Conservation (phyloP, 2,113 vertebrate genomes). For the Lampris incognitus region DNA sequence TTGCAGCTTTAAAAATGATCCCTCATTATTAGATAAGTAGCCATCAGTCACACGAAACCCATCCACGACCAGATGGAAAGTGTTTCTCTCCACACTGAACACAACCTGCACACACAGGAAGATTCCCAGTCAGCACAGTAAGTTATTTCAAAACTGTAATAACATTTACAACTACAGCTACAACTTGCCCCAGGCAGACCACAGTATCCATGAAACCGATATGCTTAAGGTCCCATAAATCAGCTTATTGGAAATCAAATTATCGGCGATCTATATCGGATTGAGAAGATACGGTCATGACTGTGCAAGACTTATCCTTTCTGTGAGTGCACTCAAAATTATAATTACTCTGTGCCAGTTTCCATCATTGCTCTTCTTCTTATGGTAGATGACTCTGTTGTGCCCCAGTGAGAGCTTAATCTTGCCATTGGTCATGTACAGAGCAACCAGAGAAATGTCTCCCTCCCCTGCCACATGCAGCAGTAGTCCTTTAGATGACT, state of each 20-base stretch:
- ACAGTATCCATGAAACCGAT: too few relatives aligned
- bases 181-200: too few relatives aligned
- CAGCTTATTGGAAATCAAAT: neutral
- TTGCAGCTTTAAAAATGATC: conserved; percentile 67
- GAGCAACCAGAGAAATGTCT: conserved; percentile 75
- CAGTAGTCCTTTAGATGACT: conserved; percentile 82
- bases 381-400: conserved; percentile 81
- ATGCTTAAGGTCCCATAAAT: neutral
- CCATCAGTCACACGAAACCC: conserved; percentile 82
- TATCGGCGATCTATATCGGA: neutral
- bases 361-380: conserved; percentile 83
- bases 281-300: neutral
- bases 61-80: conserved; percentile 82
- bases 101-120: conserved; percentile 77
- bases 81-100: conserved; percentile 77
- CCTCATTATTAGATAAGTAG: conserved; percentile 59
- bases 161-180: neutral
- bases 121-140: neutral
- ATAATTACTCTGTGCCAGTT: conserved; percentile 88
- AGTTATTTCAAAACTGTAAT: neutral
- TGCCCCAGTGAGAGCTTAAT: conserved; percentile 81
- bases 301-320: neutral
- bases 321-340: neutral
- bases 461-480: conserved; percentile 75
- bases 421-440: conserved; percentile 85